Conservation (phyloP, 2,113 vertebrate species). For the Bagarius yarrelli region DNA sequence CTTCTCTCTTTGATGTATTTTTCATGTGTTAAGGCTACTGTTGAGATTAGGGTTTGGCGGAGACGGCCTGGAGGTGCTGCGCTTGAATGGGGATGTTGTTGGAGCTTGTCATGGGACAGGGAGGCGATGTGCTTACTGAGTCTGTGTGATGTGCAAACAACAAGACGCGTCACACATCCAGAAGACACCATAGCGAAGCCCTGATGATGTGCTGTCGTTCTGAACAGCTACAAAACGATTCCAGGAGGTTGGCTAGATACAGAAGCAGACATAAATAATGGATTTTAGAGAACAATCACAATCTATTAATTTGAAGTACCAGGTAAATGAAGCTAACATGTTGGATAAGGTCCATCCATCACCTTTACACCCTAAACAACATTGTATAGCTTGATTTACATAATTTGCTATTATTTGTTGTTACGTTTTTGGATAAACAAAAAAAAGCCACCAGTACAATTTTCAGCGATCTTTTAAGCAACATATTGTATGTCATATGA, state of each 20-base stretch:
- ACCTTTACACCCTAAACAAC: not conserved
- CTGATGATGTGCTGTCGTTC: conserved; percentile 12
- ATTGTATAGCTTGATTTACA: not conserved
- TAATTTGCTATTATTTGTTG: too few species aligned
- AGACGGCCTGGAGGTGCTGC: conserved; percentile 67
- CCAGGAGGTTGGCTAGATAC: not conserved
- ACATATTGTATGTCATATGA: not conserved
- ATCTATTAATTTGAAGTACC: not conserved
- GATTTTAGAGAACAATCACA: conserved; percentile 1
- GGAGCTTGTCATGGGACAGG: conserved; percentile 69
- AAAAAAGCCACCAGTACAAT: not conserved
- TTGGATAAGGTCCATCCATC: not conserved
- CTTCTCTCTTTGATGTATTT: conserved; percentile 75
- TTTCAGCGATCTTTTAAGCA: not conserved
- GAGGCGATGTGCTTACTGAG: conserved; percentile 63
- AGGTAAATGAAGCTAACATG: not conserved
- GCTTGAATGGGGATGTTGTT: conserved; percentile 75
- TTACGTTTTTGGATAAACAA: not conserved
- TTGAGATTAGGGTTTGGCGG: conserved; percentile 52
- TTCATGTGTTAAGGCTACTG: conserved; percentile 75
- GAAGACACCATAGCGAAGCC: conserved; percentile 26
- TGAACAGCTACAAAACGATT: conserved; percentile 18
- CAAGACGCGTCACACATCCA: conserved; percentile 35
- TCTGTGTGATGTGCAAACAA: conserved; percentile 67
- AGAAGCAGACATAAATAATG: not conserved